Evolutionary conservation across 2,888 invertebrate genomes (phyloP).

Genomic region (Peribatodes rhomboidaria): DNA sequence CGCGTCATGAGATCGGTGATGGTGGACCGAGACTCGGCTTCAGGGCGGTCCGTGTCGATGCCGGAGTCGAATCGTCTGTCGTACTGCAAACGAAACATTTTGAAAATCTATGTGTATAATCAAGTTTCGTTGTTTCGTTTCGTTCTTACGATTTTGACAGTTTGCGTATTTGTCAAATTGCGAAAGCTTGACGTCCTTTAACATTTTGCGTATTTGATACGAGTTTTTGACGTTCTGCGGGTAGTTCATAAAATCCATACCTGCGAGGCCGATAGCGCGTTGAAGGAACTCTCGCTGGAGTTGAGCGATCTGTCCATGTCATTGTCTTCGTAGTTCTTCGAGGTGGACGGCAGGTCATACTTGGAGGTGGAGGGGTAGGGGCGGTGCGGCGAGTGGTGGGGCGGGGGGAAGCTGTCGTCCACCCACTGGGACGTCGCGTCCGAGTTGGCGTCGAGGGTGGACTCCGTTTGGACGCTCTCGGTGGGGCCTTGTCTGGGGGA

Average conservation of each 20-base stretch:
- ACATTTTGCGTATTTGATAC: too few relatives aligned
- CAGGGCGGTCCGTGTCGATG: constrained; percentile 71
- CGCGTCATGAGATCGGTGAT: constrained; percentile 78
- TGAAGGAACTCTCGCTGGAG: constrained; percentile 81
- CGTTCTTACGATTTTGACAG: too few relatives aligned
- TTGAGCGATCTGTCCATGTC: constrained; percentile 78
- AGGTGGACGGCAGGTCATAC: constrained; percentile 73
- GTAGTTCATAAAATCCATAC: background rate
- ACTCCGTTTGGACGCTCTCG: constrained; percentile 66
- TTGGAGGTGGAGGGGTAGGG: constrained; percentile 67
- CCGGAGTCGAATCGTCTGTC: constrained; percentile 71
- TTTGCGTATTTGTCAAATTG: too few relatives aligned
- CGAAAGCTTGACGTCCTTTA: too few relatives aligned
- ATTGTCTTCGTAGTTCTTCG: constrained; percentile 75
- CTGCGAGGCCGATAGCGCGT: constrained; percentile 71
- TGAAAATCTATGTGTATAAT: background rate
- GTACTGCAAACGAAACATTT: constrained; percentile 50
- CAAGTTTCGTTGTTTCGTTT: too few relatives aligned
- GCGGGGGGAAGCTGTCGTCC: constrained; percentile 82
- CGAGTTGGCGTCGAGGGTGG: constrained; percentile 71
- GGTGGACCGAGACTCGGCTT: constrained; percentile 66
- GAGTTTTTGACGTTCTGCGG: too few relatives aligned
- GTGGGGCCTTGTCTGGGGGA: constrained; percentile 50
- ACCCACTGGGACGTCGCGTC: constrained; percentile 85
- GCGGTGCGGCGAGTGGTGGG: constrained; percentile 66